Conservation (phyloP, 1,140 invertebrate species). For the Sycophila sp. region DNA sequence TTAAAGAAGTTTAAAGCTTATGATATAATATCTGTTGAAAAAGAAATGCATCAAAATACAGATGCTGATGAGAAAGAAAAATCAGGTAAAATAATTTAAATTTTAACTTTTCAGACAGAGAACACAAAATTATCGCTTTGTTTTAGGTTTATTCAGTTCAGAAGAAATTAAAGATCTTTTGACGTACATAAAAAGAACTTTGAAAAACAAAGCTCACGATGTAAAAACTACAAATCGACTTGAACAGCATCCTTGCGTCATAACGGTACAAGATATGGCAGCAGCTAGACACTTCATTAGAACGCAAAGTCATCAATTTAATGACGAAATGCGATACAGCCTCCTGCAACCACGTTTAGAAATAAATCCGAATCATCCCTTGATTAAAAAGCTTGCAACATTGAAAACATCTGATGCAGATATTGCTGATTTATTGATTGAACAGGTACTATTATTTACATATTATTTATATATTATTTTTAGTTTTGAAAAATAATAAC, state of each 20-base stretch:
- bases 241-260: conserved; percentile 90
- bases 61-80: conserved; percentile 69
- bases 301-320: conserved; percentile 85
- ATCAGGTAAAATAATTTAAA: conserved; percentile 52
- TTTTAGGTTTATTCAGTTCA: conserved; percentile 75
- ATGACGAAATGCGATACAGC: conserved; percentile 86
- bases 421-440: conserved; percentile 83
- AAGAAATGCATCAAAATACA: conserved; percentile 86
- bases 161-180: conserved; percentile 81
- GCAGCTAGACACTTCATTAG: conserved; percentile 93
- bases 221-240: conserved; percentile 86
- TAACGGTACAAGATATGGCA: conserved; percentile 96
- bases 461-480: conserved; percentile 22
- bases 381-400: conserved; percentile 88
- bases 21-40: conserved; percentile 89
- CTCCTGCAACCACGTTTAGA: conserved; percentile 91
- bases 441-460: conserved; percentile 74
- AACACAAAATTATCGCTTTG: conserved; percentile 56
- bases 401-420: conserved; percentile 80
- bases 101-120: conserved; percentile 28
- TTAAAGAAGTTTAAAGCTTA: conserved; percentile 84
- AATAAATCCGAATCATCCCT: conserved; percentile 91
- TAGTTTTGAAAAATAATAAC: background rate
- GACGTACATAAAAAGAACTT: conserved; percentile 78
- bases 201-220: conserved; percentile 82